Evolutionary conservation across 1,140 invertebrate genomes (phyloP).

Genomic region (Phortica variegata): DNA sequence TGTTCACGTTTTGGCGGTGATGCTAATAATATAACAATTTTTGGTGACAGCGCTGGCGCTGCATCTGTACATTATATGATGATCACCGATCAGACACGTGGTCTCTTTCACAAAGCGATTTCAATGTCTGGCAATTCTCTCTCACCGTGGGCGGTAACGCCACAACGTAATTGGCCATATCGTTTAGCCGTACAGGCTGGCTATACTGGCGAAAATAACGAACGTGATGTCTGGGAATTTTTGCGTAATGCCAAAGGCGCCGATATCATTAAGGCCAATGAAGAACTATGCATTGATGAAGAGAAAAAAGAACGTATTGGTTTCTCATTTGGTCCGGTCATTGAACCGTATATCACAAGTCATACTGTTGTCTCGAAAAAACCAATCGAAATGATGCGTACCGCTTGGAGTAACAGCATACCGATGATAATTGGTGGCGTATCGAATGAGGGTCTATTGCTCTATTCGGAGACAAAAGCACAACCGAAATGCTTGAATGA

Average conservation of each 20-base stretch:
- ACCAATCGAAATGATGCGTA: constrained; percentile 51
- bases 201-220: constrained; percentile 47
- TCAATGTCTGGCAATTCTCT: constrained; percentile 63
- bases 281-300: constrained; percentile 42
- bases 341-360: constrained; percentile 50
- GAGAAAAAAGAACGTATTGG: constrained; percentile 46
- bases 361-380: constrained; percentile 45
- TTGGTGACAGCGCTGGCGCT: constrained; percentile 56
- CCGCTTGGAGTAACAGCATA: constrained; percentile 56
- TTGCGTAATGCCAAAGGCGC: constrained; percentile 65
- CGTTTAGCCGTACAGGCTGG: constrained; percentile 44
- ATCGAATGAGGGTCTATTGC: constrained; percentile 54
- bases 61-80: constrained; percentile 53
- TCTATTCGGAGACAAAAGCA: constrained; percentile 46
- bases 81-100: constrained; percentile 54
- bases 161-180: constrained; percentile 48
- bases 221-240: constrained; percentile 55
- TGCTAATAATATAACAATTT: constrained; percentile 49
- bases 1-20: constrained; percentile 56
- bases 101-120: constrained; percentile 64
- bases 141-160: constrained; percentile 52
- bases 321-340: constrained; percentile 53
- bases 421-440: constrained; percentile 57
- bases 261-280: constrained; percentile 60
- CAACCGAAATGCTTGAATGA: constrained; percentile 50